Percentiles rank a stretch among this genome's conserved stretches.
These are phyloP conservation scores for Erethizon dorsatum DNA, from an alignment of 2,797 vertebrate species.

Conservation along the genomic window DNA sequence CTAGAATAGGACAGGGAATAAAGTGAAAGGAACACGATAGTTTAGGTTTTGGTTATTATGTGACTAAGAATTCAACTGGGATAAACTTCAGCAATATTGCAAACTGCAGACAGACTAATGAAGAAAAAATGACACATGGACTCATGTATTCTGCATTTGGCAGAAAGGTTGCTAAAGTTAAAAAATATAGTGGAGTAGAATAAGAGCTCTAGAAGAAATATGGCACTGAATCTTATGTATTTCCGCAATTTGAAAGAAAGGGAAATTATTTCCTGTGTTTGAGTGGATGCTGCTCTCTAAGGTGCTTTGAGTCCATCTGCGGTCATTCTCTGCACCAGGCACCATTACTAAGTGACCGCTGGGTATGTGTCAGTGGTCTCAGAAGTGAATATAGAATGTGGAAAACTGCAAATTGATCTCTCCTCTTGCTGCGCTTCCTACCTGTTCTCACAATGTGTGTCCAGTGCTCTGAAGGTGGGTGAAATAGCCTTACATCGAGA, in stretches of 20 bases:
- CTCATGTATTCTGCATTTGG: neutral
- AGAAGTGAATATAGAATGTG: neutral
- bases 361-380: neutral
- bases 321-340: neutral
- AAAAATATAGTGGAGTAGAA: conserved; percentile 4
- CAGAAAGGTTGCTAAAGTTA: conserved; percentile 20
- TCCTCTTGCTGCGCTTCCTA: neutral
- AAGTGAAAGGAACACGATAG: neutral
- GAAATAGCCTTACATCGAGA: neutral
- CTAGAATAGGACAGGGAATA: neutral
- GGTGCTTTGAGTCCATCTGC: neutral
- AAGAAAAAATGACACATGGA: neutral
- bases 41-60: conserved; percentile 54
- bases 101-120: neutral
- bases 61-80: conserved; percentile 22
- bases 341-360: neutral
- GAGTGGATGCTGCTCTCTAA: neutral
- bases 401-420: neutral
- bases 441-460: neutral
- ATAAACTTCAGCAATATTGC: neutral
- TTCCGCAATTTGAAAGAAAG: neutral
- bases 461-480: neutral
- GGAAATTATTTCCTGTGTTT: neutral
- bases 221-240: neutral
- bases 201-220: neutral